These are phyloP conservation scores for Drosophila sucinea DNA, from an alignment of 1,140 invertebrate species.

Conservation along the genomic window DNA sequence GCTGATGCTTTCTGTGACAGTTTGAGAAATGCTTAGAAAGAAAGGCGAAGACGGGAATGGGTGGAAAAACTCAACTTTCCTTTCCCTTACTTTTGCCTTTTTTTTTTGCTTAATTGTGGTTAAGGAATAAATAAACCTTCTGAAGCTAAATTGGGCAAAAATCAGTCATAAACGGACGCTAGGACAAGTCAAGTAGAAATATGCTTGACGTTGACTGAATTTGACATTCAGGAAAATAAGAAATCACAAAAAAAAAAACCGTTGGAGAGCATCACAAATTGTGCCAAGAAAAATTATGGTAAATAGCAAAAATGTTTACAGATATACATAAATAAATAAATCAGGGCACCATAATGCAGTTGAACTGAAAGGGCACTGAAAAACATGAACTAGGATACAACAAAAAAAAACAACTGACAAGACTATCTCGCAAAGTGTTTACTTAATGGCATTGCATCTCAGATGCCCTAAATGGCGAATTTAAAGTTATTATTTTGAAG, in stretches of 20 bases:
- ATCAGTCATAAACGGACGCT: background rate
- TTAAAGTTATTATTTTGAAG: too few species aligned
- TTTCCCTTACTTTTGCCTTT: constrained; percentile 23
- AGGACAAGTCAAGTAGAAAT: constrained; percentile 19
- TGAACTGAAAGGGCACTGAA: too few species aligned
- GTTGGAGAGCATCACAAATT: background rate
- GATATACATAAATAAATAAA: background rate
- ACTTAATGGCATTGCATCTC: too few species aligned
- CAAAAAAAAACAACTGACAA: too few species aligned
- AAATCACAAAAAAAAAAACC: background rate
- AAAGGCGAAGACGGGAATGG: background rate
- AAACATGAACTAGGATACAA: too few species aligned
- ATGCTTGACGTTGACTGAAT: background rate
- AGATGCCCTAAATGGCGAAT: too few species aligned
- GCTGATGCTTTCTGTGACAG: constrained; percentile 46
- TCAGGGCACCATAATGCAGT: too few species aligned
- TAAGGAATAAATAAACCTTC: constrained; percentile 38
- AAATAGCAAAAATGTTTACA: background rate
- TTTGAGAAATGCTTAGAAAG: constrained; percentile 59
- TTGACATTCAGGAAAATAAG: background rate
- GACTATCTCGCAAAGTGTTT: too few species aligned
- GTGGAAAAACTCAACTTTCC: background rate
- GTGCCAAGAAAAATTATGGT: background rate
- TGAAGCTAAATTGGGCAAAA: constrained; percentile 36
- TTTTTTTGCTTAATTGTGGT: constrained; percentile 54